Evolutionary conservation across 2,797 vertebrate genomes (phyloP).

Genomic region (Valencia hispanica): DNA sequence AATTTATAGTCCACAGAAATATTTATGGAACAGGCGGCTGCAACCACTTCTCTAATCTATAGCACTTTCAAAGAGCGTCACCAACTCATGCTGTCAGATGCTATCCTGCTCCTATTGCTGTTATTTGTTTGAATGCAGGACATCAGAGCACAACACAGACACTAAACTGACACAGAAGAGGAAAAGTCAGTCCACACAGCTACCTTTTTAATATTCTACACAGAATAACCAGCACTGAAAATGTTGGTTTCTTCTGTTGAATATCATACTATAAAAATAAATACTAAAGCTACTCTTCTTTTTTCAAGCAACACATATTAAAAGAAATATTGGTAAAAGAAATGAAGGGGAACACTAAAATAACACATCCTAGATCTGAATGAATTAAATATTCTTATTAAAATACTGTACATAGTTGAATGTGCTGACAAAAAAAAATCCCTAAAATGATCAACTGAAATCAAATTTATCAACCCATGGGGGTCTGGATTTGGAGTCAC

Average conservation of each 20-base stretch:
- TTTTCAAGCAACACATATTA: background rate
- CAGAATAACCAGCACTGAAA: slow-evolving; percentile 16
- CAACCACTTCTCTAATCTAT: slow-evolving; percentile 9
- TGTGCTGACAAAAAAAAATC: too few species aligned
- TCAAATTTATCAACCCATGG: too few species aligned
- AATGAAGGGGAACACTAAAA: too few species aligned
- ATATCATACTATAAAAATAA: background rate
- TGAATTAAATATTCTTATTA: too few species aligned
- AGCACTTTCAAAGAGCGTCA: slow-evolving; percentile 15
- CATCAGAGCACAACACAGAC: slow-evolving; percentile 23
- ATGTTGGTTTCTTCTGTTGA: slow-evolving; percentile 1
- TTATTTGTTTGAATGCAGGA: slow-evolving; percentile 24
- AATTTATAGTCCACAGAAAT: slow-evolving; percentile 16
- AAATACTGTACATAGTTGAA: too few species aligned
- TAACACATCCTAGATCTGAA: too few species aligned
- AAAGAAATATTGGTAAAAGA: background rate
- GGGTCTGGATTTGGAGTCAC: too few species aligned
- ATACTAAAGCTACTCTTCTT: background rate
- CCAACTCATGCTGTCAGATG: slow-evolving; percentile 17
- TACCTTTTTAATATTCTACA: slow-evolving; percentile 10
- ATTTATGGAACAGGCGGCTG: slow-evolving; percentile 4
- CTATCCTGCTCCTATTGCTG: slow-evolving; percentile 18
- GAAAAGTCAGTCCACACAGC: slow-evolving; percentile 6
- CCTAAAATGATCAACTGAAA: too few species aligned
- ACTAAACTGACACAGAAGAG: slow-evolving; percentile 20